These are phyloP conservation scores for Oscheius sp. DNA, from an alignment of 2,888 invertebrate species.

Conservation along the genomic window DNA sequence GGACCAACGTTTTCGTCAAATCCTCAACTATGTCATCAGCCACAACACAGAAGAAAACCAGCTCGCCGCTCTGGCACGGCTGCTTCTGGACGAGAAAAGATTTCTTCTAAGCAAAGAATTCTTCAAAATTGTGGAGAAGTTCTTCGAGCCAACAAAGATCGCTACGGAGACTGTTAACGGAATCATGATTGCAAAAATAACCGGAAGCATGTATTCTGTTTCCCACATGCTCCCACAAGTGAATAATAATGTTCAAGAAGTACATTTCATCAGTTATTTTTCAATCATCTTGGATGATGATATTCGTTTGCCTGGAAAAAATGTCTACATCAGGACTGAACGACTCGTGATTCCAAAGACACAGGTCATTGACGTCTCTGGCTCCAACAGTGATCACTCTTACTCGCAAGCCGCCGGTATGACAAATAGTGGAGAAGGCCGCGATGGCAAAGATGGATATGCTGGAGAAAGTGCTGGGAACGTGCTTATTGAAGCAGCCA, in stretches of 20 bases:
- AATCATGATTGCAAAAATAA: constrained; percentile 2
- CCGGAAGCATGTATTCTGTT: not conserved
- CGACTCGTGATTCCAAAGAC: not conserved
- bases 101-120: not conserved
- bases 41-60: not conserved
- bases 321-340: not conserved
- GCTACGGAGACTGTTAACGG: not conserved
- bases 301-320: not conserved
- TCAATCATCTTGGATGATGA: not conserved
- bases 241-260: not conserved
- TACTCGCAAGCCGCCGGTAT: not conserved
- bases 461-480: constrained; percentile 19
- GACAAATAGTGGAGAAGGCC: not conserved
- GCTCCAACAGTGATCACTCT: not conserved
- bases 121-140: not conserved
- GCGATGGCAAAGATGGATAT: constrained; percentile 1
- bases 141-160: constrained; percentile 9
- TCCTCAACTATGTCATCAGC: not conserved
- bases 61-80: not conserved
- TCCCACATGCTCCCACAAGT: too few relatives aligned
- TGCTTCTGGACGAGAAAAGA: not conserved
- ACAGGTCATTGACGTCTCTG: not conserved
- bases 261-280: constrained; percentile 17
- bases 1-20: not conserved
- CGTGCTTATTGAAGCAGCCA: constrained; percentile 8